These are phyloP conservation scores for Echiichthys vipera DNA, from an alignment of 2,797 vertebrate genomes.

Conservation along the genomic window DNA sequence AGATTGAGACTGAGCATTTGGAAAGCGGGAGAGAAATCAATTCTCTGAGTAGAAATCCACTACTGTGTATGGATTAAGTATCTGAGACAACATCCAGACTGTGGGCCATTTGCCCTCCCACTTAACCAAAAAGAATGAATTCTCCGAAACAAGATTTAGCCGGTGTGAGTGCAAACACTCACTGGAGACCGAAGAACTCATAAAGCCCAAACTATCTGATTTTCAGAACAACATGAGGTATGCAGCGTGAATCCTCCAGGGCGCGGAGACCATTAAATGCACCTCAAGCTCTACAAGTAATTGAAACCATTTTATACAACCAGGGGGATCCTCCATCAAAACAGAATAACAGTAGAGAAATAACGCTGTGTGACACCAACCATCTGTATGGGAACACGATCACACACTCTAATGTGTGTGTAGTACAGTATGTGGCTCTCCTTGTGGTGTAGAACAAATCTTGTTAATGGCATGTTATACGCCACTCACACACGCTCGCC, in stretches of 20 bases:
- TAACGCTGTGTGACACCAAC: slow-evolving; percentile 4
- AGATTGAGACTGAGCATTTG: neutral
- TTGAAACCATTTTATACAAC: slow-evolving; percentile 25
- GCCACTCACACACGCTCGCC: slow-evolving; percentile 4
- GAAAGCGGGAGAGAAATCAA: neutral
- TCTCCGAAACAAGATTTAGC: slow-evolving; percentile 8
- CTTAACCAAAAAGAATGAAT: slow-evolving; percentile 20
- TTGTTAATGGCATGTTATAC: slow-evolving; percentile 25
- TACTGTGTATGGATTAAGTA: neutral
- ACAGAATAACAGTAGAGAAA: slow-evolving; percentile 12
- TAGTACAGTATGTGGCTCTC: neutral
- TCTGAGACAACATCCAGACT: slow-evolving; percentile 6
- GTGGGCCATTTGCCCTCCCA: neutral
- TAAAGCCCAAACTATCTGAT: slow-evolving; percentile 3
- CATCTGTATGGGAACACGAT: slow-evolving; percentile 42
- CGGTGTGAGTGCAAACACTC: neutral
- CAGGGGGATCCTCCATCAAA: slow-evolving; percentile 11
- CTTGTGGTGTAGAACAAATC: neutral
- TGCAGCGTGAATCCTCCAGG: neutral
- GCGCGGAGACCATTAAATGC: slow-evolving; percentile 4
- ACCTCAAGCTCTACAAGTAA: slow-evolving; percentile 4
- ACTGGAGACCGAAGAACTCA: slow-evolving; percentile 3
- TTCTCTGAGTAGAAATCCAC: neutral
- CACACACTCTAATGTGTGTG: slow-evolving; percentile 10
- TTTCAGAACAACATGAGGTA: neutral